phyloP scores from a whole-genome alignment of 92 coral and sea anemone species.

The Porites lobata region DNA sequence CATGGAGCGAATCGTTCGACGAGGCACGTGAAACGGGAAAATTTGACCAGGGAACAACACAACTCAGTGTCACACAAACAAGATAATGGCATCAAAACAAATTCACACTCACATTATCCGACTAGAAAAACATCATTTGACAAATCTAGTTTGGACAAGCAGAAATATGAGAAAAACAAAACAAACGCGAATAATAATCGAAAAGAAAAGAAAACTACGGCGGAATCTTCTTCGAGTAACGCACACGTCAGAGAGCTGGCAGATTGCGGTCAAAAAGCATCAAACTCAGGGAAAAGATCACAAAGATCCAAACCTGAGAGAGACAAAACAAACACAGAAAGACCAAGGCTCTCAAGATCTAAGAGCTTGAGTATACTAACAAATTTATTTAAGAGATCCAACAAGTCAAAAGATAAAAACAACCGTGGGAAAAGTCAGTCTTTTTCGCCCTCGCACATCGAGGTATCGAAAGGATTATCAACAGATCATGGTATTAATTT shows the following conservation, averaged over 20 bases:
- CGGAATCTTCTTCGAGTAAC: constrained; percentile 28
- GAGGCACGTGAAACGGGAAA: constrained; percentile 66
- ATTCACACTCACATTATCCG: constrained; percentile 54
- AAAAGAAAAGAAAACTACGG: constrained; percentile 36
- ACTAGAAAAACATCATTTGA: constrained; percentile 74
- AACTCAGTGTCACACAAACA: constrained; percentile 52
- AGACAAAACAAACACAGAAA: constrained; percentile 57
- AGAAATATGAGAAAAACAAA: constrained; percentile 60
- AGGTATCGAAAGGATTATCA: constrained; percentile 32
- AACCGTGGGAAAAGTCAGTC: constrained; percentile 77
- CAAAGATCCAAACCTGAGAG: constrained; percentile 39
- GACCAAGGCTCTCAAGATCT: constrained; percentile 61
- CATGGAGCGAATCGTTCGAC: constrained; percentile 7
- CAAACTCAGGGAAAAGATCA: constrained; percentile 39
- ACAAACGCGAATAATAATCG: constrained; percentile 52
- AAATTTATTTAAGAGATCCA: constrained; percentile 82
- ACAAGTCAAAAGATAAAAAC: constrained; percentile 50
- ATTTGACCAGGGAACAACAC: constrained; percentile 44
- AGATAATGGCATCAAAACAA: constrained; percentile 31
- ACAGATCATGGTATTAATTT: constrained; percentile 33
- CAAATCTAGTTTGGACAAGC: constrained; percentile 39
- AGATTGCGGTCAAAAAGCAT: constrained; percentile 8
- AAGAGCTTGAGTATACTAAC: constrained; percentile 84
- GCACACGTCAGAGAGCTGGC: constrained; percentile 38
- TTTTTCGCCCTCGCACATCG: background rate